Conservation (phyloP, 1,140 invertebrate species). For the Grapholita molesta region DNA sequence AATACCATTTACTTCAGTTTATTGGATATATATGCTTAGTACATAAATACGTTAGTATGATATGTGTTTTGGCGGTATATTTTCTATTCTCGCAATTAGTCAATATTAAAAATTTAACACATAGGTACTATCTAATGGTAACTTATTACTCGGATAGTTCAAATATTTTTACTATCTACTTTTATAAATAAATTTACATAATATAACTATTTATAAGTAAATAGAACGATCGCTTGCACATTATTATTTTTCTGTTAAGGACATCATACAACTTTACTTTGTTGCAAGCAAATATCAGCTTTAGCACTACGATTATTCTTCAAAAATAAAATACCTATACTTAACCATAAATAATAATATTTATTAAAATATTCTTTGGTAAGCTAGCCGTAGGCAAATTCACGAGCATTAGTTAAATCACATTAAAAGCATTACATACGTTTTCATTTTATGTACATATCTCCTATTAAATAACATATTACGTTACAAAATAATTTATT, state of each 20-base stretch:
- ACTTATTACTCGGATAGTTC: neutral
- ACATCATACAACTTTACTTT: too few relatives aligned
- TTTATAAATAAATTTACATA: neutral
- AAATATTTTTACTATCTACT: neutral
- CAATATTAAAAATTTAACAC: neutral
- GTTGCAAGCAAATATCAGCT: too few relatives aligned
- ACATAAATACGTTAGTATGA: neutral
- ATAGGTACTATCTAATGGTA: conserved; percentile 2
- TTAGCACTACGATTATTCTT: too few relatives aligned
- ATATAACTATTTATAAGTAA: neutral
- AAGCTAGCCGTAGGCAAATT: conserved; percentile 51
- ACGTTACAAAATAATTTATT: conserved; percentile 14
- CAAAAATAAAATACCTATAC: neutral
- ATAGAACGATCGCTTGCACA: too few relatives aligned
- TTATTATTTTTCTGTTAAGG: too few relatives aligned
- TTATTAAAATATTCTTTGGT: conserved; percentile 56
- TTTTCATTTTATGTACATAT: conserved; percentile 28
- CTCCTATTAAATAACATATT: neutral
- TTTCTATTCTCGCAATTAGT: neutral
- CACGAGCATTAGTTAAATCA: conserved; percentile 46
- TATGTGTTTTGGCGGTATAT: neutral
- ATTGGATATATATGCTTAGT: too few relatives aligned
- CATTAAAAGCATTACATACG: conserved; percentile 26
- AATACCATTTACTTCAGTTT: neutral
- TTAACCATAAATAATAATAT: conserved; percentile 6